Conservation (phyloP, 1,140 invertebrate genomes). For the Leguminivora glycinivorella region DNA sequence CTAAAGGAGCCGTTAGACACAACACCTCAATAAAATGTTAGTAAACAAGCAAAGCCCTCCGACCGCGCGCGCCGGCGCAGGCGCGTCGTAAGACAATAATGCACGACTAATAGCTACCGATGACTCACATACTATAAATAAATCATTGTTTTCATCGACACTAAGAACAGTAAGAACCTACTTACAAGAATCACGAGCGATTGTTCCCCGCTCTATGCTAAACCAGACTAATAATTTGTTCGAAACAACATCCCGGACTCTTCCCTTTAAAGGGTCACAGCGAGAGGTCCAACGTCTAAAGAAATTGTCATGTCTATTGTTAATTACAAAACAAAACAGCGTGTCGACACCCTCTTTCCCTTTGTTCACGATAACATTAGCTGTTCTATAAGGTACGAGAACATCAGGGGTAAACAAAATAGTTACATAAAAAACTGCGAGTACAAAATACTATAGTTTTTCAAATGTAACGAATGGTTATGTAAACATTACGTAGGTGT, state of each 20-base stretch:
- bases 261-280: slow-evolving; percentile 63
- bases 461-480: no score
- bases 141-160: slow-evolving; percentile 60
- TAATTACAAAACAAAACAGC: slow-evolving; percentile 70
- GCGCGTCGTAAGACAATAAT: slow-evolving; percentile 61
- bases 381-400: slow-evolving; percentile 56
- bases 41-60: slow-evolving; percentile 74
- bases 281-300: slow-evolving; percentile 64
- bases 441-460: no score
- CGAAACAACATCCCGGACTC: slow-evolving; percentile 62
- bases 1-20: slow-evolving; percentile 72
- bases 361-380: slow-evolving; percentile 65
- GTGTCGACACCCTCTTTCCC: slow-evolving; percentile 72
- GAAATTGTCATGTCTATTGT: slow-evolving; percentile 54
- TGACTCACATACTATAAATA: slow-evolving; percentile 72
- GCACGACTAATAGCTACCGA: slow-evolving; percentile 64
- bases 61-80: slow-evolving; percentile 51
- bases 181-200: slow-evolving; percentile 67
- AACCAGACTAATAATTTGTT: slow-evolving; percentile 78
- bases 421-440: slow-evolving; percentile 63
- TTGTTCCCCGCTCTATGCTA: slow-evolving; percentile 67
- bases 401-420: slow-evolving; percentile 59
- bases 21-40: slow-evolving; percentile 77
- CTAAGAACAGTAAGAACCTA: slow-evolving; percentile 42
- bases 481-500: no score